Evolutionary conservation across 2,888 invertebrate species (phyloP), one percentile per base, ranked within the genome.

Genomic region (Lepidochitona cinerea): DNA sequence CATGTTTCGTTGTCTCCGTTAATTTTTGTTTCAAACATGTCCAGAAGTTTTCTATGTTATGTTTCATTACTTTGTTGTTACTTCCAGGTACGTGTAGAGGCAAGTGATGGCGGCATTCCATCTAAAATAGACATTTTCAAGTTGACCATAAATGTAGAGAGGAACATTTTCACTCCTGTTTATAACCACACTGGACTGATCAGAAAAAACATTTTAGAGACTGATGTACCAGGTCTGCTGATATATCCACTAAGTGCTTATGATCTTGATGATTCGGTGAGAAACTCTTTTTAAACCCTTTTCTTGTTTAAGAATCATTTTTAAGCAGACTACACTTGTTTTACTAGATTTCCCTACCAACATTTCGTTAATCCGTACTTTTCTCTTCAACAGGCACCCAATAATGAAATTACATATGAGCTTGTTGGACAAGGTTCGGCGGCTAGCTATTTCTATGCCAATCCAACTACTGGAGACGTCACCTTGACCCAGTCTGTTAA

Each of bases 181-280:
- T 86, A 81, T 75, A 80, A 77, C 3, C 94, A 93, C 83, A 93
- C 94, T 0, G 97, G 97, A 0, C 93, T 94, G 72, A 71, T 87
- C 33, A 78, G 78, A n/a, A 74, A 83, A 29, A 75, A 77, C 33
- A 85, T 88, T 59, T 76, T 78, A 1, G 87, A 87, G 74, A 87
- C 81, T 5, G 72, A 75, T 6, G 79, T 84, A 7, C 77, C 84
- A 12, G 86, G 85, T 6, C 79, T 83, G 7, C 65, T 76, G 65
- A 83, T 88, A 53, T 76, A 71, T 23, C 79, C 82, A 37, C 73
- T 86, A 1, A 72, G 79, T 72, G 85, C 85, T 3, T 77, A 68
- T 33, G 85, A 86, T 75, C 70, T 73, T 12, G 85, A 86, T 65
- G 66, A 66, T n/a, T 37, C 41, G 18, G 74, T 73, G 37, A 72